phyloP scores from a whole-genome alignment of 2,113 vertebrate species.

The Mus pahari region DNA sequence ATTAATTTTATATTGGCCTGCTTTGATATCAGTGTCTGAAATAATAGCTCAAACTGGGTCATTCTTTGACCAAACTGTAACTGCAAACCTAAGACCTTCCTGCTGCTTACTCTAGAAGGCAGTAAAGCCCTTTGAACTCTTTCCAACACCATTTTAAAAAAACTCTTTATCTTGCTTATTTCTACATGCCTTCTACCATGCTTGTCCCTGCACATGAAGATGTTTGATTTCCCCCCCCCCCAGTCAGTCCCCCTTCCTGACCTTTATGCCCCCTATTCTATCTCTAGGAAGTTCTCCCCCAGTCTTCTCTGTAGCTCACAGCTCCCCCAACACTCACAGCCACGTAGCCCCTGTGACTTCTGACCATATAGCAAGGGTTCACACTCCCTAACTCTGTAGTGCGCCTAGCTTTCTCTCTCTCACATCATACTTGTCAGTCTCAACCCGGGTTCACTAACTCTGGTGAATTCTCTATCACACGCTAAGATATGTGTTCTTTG shows the following conservation, averaged over 20 bases:
- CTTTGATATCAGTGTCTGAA: neutral
- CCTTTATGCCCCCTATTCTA: neutral
- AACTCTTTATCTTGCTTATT: neutral
- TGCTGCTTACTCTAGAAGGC: neutral
- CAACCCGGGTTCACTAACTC: neutral
- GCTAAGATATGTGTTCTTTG: neutral
- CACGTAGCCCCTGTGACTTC: neutral
- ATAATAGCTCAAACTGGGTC: neutral
- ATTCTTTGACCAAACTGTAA: neutral
- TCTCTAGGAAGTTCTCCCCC: neutral
- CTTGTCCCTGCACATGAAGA: neutral
- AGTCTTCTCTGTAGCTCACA: neutral
- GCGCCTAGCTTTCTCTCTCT: neutral
- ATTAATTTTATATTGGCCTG: neutral
- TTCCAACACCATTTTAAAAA: neutral
- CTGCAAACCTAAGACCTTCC: no score
- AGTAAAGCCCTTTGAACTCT: neutral
- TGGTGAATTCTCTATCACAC: neutral
- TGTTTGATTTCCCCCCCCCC: accelerated
- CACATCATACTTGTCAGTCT: neutral
- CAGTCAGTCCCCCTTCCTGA: neutral
- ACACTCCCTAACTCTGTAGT: accelerated
- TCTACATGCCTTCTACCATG: neutral
- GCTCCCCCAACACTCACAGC: neutral
- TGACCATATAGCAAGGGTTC: neutral